Conservation (phyloP, 2,113 vertebrate genomes). For the Vireo altiloquus region DNA sequence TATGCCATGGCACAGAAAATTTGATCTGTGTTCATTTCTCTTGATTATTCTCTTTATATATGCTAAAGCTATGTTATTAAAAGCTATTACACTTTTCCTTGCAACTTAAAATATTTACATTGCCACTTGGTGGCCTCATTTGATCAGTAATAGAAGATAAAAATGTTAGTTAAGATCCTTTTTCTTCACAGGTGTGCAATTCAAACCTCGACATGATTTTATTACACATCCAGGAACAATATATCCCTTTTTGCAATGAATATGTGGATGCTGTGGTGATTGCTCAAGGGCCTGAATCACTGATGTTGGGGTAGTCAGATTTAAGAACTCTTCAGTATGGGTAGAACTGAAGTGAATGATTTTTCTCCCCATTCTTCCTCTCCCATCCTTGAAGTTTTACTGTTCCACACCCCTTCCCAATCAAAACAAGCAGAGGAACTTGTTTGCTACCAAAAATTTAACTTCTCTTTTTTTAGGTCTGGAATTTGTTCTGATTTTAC, state of each 20-base stretch:
- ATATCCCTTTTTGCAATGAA: not conserved
- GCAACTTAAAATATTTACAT: not conserved
- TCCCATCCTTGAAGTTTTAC: not conserved
- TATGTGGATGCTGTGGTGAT: not conserved
- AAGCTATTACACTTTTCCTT: not conserved
- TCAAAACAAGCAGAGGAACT: not conserved
- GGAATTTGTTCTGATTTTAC: not conserved
- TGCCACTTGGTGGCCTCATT: conserved; percentile 54
- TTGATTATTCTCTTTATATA: not conserved
- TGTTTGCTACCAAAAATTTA: not conserved
- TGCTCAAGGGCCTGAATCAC: not conserved
- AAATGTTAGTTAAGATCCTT: not conserved
- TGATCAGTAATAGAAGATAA: not conserved
- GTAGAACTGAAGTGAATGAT: not conserved
- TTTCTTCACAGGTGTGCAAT: not conserved
- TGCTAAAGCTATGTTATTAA: not conserved
- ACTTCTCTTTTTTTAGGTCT: not conserved
- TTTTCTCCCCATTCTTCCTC: not conserved
- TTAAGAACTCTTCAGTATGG: not conserved
- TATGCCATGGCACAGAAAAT: not conserved
- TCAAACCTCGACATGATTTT: not conserved
- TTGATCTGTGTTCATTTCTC: not conserved
- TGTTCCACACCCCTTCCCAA: not conserved
- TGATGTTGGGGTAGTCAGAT: not conserved
- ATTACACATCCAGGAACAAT: not conserved